These are phyloP conservation scores for Gymnoscelis rufifasciata DNA, from an alignment of 2,888 invertebrate genomes.

Conservation along the genomic window DNA sequence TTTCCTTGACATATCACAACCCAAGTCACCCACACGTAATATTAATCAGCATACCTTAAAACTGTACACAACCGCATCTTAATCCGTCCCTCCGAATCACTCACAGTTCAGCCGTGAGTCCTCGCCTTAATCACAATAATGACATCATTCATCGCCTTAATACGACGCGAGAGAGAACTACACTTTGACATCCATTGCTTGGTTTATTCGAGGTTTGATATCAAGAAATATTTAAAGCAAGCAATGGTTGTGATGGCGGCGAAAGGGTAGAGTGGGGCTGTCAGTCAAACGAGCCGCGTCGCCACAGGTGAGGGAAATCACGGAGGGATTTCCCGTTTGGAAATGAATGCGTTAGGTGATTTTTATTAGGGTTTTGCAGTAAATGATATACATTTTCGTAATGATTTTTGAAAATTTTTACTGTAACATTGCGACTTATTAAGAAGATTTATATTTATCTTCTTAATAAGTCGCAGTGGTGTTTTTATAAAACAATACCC, in stretches of 20 bases:
- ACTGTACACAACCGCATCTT: slow-evolving; percentile 37
- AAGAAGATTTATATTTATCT: no score
- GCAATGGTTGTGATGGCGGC: slow-evolving; percentile 35
- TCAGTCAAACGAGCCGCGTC: slow-evolving; percentile 56
- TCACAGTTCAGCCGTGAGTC: slow-evolving; percentile 67
- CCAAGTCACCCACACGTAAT: slow-evolving; percentile 16
- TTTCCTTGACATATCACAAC: slow-evolving; percentile 3
- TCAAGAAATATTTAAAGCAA: slow-evolving; percentile 13
- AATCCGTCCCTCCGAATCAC: slow-evolving; percentile 57
- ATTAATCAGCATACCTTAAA: slow-evolving; percentile 28
- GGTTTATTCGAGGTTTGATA: slow-evolving; percentile 1
- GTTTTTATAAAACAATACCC: no score
- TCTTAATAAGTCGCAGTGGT: no score
- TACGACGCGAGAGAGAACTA: slow-evolving; percentile 27
- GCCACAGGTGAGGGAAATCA: slow-evolving; percentile 53
- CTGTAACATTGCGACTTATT: no score
- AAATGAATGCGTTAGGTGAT: neutral
- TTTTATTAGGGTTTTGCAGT: no score
- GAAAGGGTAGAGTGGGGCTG: slow-evolving; percentile 36
- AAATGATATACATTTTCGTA: no score
- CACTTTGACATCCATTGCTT: slow-evolving; percentile 33
- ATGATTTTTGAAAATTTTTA: no score
- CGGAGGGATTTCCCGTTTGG: slow-evolving; percentile 29
- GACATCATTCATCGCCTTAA: slow-evolving; percentile 69
- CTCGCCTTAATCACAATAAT: slow-evolving; percentile 69